Conservation (phyloP, 2,797 vertebrate species). For the Gallinago nigripennis region DNA sequence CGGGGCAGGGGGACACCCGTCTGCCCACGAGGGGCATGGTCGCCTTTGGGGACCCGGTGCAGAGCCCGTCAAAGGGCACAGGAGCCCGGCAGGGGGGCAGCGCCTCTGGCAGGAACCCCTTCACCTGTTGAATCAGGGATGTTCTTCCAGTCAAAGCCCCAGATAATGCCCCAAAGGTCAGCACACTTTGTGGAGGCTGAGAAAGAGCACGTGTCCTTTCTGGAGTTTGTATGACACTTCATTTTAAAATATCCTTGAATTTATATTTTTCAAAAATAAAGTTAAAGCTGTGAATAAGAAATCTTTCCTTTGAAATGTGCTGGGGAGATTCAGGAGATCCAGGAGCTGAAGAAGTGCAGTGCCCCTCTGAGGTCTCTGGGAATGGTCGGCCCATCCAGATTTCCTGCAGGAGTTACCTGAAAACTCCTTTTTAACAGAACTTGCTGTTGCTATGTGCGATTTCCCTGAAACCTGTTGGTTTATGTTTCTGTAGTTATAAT, state of each 20-base stretch:
- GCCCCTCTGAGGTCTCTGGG: not conserved
- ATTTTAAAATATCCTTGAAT: not conserved
- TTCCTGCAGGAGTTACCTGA: not conserved
- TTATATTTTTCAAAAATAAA: not conserved
- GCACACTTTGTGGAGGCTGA: not conserved
- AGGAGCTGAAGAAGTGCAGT: not conserved
- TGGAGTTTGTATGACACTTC: not conserved
- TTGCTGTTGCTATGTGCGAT: not conserved
- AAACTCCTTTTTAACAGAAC: not conserved
- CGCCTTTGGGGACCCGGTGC: not conserved
- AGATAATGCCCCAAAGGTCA: accelerated
- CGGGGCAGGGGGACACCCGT: too few relatives aligned
- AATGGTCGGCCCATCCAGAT: not conserved
- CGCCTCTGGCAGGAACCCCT: not conserved
- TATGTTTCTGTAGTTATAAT: not conserved
- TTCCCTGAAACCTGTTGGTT: not conserved
- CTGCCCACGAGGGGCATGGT: too few relatives aligned
- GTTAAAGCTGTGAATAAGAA: not conserved
- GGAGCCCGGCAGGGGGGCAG: not conserved
- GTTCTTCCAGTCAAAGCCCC: not conserved
- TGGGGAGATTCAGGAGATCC: not conserved
- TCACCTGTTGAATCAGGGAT: not conserved
- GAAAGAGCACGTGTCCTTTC: not conserved
- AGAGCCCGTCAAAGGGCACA: not conserved
- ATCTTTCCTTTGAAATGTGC: not conserved